Evolutionary conservation across 2,888 invertebrate genomes (phyloP), one percentile per base, ranked within the genome.

Genomic region (Megalurothrips usitatus): DNA sequence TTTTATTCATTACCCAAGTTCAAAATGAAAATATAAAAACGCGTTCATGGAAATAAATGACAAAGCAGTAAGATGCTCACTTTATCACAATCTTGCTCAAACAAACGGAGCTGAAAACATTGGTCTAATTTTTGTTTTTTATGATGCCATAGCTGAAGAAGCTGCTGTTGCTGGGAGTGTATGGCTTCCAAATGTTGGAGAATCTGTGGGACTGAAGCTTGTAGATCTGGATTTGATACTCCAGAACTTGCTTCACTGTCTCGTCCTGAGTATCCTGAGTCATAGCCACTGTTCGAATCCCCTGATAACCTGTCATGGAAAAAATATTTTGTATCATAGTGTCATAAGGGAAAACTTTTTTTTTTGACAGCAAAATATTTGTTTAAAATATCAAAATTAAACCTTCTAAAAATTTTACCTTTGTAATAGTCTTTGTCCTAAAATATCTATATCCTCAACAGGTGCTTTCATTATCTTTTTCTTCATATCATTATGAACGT

Each of bases 31-130:
- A 12, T 52, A 34, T 63, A 79, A 12, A 49, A 79, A 47, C 6
- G 48, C 1, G 26, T 79, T 26, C 8, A n/a, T 14, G 34, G 34
- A 43, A 43, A 6, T 43, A 43, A 43, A 4, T 43, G 34, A 43
- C 34, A 4, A 2, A 43, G 34, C 34, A 43, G 6, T 43, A 6
- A 26, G 47, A 80, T 78, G 84, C 86, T 85, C 85, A 94, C 94
- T 92, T 96, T 98, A 87, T 98, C 97, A 84, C 98, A 98, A 87
- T 99, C 99, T 87, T 97, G 96, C 88, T 99, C 98, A 86, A 98
- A 98, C 79, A 98, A 91, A 80, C 98, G 90, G 85, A 98, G 90
- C 87, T 99, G 98, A 86, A 98, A 96, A 87, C 98, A 97, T 88
- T 98, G 98, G 86, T 98, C 98, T 83, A 99, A 90, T 87, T 97